Evolutionary conservation across 2,888 invertebrate genomes (phyloP).

Genomic region (Penaeus monodon): DNA sequence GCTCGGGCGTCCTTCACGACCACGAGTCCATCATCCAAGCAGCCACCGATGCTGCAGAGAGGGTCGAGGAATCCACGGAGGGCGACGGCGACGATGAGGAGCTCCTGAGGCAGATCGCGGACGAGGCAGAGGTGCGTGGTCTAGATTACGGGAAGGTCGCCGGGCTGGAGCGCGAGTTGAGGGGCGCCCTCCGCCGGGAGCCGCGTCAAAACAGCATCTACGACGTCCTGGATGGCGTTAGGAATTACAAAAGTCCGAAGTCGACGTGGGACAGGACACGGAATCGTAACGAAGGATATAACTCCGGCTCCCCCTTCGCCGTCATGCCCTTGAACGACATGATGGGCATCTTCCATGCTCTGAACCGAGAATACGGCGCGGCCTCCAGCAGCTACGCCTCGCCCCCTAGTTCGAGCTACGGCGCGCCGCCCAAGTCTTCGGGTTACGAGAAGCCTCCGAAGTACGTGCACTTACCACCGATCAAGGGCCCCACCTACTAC

Average conservation of each 20-base stretch:
- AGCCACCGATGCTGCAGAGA: conserved; percentile 5
- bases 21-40: conserved; percentile 33
- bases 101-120: conserved; percentile 10
- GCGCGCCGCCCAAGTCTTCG: conserved; percentile 11
- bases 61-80: neutral
- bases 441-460: conserved; percentile 26
- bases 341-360: conserved; percentile 43
- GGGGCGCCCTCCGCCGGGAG: neutral
- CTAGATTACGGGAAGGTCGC: neutral
- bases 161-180: neutral
- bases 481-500: conserved; percentile 30
- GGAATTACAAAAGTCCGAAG: neutral
- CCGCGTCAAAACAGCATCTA: conserved; percentile 30
- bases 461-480: conserved; percentile 13
- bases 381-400: conserved; percentile 9
- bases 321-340: conserved; percentile 47
- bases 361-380: conserved; percentile 34
- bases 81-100: conserved; percentile 7
- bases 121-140: conserved; percentile 31
- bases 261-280: neutral
- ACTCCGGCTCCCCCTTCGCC: conserved; percentile 28
- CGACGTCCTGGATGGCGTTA: conserved; percentile 22
- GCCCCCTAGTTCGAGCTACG: conserved; percentile 15
- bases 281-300: neutral
- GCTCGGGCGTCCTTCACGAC: neutral